Evolutionary conservation across 2,797 vertebrate species (phyloP).

Genomic region (Uromys caudimaculatus): DNA sequence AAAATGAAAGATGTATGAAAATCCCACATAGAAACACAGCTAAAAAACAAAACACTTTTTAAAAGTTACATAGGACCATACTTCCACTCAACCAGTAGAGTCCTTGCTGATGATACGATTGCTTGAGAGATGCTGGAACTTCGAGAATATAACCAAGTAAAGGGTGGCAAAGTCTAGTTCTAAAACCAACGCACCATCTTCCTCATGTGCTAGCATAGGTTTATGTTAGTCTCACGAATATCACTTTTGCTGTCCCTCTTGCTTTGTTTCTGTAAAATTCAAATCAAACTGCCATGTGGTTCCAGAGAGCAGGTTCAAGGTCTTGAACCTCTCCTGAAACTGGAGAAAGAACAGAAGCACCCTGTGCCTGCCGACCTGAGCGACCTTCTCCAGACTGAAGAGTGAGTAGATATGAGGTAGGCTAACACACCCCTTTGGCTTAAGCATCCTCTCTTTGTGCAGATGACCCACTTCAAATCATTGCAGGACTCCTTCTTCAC

Average conservation of each 20-base stretch:
- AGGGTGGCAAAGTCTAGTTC: neutral
- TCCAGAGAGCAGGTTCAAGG: constrained; percentile 61
- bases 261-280: constrained; percentile 41
- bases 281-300: constrained; percentile 13
- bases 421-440: constrained; percentile 65
- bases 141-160: constrained; percentile 1
- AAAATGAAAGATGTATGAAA: neutral
- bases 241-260: neutral
- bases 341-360: neutral
- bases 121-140: constrained; percentile 5
- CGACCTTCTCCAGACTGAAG: constrained; percentile 4
- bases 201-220: neutral
- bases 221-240: neutral
- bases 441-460: constrained; percentile 65
- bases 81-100: neutral
- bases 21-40: neutral
- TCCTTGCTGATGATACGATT: neutral
- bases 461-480: constrained; percentile 73
- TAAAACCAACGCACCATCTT: neutral
- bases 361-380: neutral
- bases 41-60: neutral
- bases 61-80: neutral
- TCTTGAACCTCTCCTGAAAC: neutral
- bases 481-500: constrained; percentile 58
- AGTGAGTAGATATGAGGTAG: constrained; percentile 37